Base-by-base conservation (phyloP, 2,113 vertebrate genomes). In the Prunella himalayana region DNA sequence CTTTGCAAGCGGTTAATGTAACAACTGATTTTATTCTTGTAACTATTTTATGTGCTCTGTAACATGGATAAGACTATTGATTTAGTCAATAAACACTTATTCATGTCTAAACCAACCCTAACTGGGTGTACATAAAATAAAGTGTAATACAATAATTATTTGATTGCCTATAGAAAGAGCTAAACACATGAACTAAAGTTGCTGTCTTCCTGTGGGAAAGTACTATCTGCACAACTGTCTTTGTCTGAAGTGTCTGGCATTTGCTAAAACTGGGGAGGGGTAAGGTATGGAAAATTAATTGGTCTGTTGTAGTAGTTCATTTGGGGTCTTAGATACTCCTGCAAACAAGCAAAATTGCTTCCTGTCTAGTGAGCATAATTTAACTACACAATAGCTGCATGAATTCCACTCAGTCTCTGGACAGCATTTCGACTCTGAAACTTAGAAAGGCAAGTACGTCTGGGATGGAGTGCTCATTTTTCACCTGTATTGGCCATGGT, bases 51-150 rank as follows among this genome's bases (percentile, higher is more conserved):
- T 68, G 25, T 73, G 42, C 53, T 68, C 76, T 90, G 51, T 91
- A 95, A 91, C 68, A 73, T 88, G 73, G 72, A 76, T 80, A 66
- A 94, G 50, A 53, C 53, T 94, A 95, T 79, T 96, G 95, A 95
- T 94, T 95, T 94, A 93, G 84, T 92, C 95, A 95, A 94, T 95
- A 95, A 95, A 90, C 31, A 72, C 56, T 96, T 96, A 79, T 22
- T 96, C 65, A 82, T 83, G 86, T 94, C 76, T 85, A 95, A 94
- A 91, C 28, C 35, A 94, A 91, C 15, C 17, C n/a, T 94, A 95
- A 92, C 77, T 94, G 61, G n/a, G 65, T 64, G 76, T 69, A 92
- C 79, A 81, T 94, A 96, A 94, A 95, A 94, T 93, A 89, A 97
- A 91, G 45, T 2, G 3, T 84, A 96, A 95, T 94, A 60, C 59